phyloP scores from a whole-genome alignment of 2,113 vertebrate species.

The Amblyopsis rosae region DNA sequence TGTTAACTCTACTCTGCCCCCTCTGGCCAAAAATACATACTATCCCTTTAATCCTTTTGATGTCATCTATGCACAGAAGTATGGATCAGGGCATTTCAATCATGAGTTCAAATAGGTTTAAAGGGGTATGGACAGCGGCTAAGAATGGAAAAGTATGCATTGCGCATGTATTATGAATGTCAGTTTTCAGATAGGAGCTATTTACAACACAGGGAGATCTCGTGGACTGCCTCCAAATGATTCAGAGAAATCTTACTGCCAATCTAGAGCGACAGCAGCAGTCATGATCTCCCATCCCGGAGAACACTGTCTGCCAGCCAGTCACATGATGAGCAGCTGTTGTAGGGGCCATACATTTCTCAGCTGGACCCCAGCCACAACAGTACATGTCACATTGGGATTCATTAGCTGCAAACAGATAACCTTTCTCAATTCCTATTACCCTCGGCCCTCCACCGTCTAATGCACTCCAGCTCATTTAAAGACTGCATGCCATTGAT shows the following conservation, averaged over 20 bases:
- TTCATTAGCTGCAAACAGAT: constrained; percentile 59
- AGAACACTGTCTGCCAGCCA: constrained; percentile 63
- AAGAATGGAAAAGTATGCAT: constrained; percentile 29
- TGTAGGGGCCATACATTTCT: constrained; percentile 63
- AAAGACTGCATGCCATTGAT: constrained; percentile 13
- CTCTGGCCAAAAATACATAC: no score
- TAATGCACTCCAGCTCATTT: constrained; percentile 24
- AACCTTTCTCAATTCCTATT: constrained; percentile 36
- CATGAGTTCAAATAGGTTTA: constrained; percentile 35
- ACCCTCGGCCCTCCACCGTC: constrained; percentile 32
- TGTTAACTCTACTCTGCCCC: no score
- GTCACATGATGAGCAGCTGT: constrained; percentile 56
- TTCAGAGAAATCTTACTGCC: constrained; percentile 38
- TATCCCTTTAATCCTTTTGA: no score
- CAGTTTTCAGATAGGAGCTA: constrained; percentile 20
- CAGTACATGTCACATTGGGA: constrained; percentile 53
- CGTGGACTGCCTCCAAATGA: constrained; percentile 26
- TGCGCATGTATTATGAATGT: constrained; percentile 9
- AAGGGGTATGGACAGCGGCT: neutral
- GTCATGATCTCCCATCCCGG: constrained; percentile 58
- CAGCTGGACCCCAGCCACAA: constrained; percentile 48
- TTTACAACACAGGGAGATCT: constrained; percentile 28
- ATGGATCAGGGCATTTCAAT: constrained; percentile 4
- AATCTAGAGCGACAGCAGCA: constrained; percentile 43
- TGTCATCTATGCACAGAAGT: no score